These are phyloP conservation scores for Sarcophaga rosellei DNA, from an alignment of 2,888 invertebrate genomes.

Conservation along the genomic window DNA sequence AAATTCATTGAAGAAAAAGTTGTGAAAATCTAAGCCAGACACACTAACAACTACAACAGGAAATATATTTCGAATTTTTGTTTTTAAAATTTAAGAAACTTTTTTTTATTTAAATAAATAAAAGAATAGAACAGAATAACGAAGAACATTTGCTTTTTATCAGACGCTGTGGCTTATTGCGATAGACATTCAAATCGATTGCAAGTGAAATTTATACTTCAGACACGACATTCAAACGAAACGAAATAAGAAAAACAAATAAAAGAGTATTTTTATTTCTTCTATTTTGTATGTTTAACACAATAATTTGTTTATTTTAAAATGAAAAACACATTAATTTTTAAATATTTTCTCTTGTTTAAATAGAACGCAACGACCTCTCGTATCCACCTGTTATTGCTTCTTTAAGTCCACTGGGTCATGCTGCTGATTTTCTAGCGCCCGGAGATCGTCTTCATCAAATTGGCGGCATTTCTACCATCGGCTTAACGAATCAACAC, in stretches of 20 bases:
- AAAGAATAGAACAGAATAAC: not conserved
- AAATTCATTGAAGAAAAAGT: conserved; percentile 53
- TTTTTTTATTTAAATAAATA: not conserved
- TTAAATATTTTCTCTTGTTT: conserved; percentile 13
- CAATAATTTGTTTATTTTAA: conserved; percentile 35
- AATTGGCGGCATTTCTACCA: conserved; percentile 91
- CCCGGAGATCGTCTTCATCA: conserved; percentile 91
- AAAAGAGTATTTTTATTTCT: conserved; percentile 9
- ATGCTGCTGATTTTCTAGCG: conserved; percentile 87
- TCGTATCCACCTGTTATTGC: conserved; percentile 81
- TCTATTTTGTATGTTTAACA: conserved; percentile 12
- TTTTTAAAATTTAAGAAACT: conserved; percentile 32
- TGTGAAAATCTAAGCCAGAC: not conserved
- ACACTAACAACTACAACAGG: conserved; percentile 15
- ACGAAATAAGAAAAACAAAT: not conserved
- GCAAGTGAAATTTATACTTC: conserved; percentile 37
- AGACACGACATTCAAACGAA: conserved; percentile 1
- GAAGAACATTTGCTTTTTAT: conserved; percentile 28
- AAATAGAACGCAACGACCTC: conserved; percentile 80
- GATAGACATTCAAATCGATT: not conserved
- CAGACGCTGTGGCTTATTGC: not conserved
- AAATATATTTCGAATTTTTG: conserved; percentile 45
- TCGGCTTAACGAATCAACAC: conserved; percentile 89
- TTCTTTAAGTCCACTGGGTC: conserved; percentile 80
- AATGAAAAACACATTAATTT: not conserved